Evolutionary conservation across 2,797 vertebrate species (phyloP).

Genomic region (Peromyscus attwateri): DNA sequence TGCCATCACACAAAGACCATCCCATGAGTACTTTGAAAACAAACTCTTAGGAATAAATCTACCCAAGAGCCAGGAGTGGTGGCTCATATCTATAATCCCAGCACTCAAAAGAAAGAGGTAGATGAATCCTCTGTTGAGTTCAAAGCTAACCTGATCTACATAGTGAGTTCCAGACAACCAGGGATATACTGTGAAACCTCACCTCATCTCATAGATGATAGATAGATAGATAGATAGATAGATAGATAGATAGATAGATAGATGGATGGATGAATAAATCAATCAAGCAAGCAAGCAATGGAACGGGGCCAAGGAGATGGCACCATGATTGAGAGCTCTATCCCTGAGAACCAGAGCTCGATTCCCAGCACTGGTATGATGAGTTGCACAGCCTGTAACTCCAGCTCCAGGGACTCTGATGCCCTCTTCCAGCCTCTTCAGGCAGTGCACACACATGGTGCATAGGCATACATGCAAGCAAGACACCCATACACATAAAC

Average conservation of each 20-base stretch:
- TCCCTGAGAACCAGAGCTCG: not conserved
- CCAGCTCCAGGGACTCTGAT: not conserved
- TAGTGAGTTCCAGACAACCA: not conserved
- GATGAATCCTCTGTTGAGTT: not conserved
- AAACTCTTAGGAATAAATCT: slow-evolving; percentile 9
- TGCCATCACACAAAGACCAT: not conserved
- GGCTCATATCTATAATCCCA: not conserved
- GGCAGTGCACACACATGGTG: not conserved
- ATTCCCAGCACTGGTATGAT: not conserved
- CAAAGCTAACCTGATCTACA: not conserved
- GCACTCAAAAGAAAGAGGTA: not conserved
- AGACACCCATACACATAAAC: not conserved
- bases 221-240: too few relatives aligned
- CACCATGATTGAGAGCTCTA: not conserved
- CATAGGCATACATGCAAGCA: not conserved
- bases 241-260: not conserved
- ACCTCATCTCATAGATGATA: not conserved
- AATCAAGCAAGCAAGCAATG: not conserved
- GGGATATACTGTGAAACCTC: not conserved
- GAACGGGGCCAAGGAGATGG: not conserved
- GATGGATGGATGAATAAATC: not conserved
- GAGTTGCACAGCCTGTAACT: not conserved
- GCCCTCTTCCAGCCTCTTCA: not conserved
- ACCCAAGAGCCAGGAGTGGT: not conserved
- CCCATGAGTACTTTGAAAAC: not conserved